These are phyloP conservation scores for Eretmocerus hayati DNA, from an alignment of 2,888 invertebrate genomes.

Conservation along the genomic window DNA sequence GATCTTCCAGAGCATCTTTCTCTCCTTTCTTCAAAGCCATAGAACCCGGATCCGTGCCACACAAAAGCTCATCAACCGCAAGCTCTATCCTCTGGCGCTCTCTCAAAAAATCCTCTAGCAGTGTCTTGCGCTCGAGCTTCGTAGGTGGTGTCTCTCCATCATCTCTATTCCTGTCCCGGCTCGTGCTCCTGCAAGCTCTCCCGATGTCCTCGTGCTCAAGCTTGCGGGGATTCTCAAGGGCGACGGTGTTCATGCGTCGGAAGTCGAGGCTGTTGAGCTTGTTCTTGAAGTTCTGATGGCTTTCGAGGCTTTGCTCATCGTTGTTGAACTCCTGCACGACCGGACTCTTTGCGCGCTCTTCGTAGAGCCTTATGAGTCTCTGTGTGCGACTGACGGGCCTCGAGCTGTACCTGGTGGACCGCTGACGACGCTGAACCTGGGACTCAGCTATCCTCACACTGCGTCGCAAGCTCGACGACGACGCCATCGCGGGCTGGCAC, in stretches of 20 bases:
- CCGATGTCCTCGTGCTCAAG: neutral
- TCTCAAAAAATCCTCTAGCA: slow-evolving; percentile 25
- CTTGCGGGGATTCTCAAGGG: slow-evolving; percentile 15
- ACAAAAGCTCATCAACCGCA: slow-evolving; percentile 32
- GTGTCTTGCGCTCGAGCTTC: slow-evolving; percentile 12
- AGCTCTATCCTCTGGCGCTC: slow-evolving; percentile 29
- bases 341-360: slow-evolving; percentile 10
- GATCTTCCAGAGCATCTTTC: slow-evolving; percentile 36
- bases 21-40: slow-evolving; percentile 29
- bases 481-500: too few species aligned
- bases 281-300: slow-evolving; percentile 29
- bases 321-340: slow-evolving; percentile 30
- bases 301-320: slow-evolving; percentile 28
- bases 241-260: slow-evolving; percentile 40
- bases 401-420: slow-evolving; percentile 1
- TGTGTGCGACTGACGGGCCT: slow-evolving; percentile 11
- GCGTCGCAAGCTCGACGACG: too few species aligned
- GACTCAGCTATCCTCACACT: too few species aligned
- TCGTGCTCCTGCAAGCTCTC: neutral
- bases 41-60: slow-evolving; percentile 24
- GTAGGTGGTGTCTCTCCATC: neutral
- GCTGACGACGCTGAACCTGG: too few species aligned
- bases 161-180: neutral
- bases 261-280: slow-evolving; percentile 39
- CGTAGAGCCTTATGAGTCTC: slow-evolving; percentile 17